phyloP scores from a whole-genome alignment of 2,797 vertebrate genomes.

The Pteropus rufus region DNA sequence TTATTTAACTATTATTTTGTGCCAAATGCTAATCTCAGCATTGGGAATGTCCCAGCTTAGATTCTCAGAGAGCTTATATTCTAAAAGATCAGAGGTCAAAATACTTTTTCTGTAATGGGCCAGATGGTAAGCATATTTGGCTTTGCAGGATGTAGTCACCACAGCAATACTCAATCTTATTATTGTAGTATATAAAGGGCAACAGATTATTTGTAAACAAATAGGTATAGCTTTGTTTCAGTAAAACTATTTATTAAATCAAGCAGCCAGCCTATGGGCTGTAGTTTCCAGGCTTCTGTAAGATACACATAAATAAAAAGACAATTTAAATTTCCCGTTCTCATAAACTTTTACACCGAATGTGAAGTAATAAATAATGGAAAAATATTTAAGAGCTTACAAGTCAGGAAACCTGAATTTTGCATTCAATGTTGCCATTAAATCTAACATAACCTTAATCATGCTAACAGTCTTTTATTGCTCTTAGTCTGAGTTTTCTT shows the following conservation, averaged over 20 bases:
- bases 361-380: not conserved
- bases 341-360: not conserved
- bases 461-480: not conserved
- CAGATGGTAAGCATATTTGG: not conserved
- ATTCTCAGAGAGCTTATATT: not conserved
- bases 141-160: not conserved
- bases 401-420: not conserved
- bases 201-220: not conserved
- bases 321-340: not conserved
- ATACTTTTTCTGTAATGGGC: not conserved
- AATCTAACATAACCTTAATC: not conserved
- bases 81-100: not conserved
- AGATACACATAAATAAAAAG: not conserved
- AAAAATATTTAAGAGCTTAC: not conserved
- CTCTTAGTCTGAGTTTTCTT: not conserved
- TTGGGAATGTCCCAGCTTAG: not conserved
- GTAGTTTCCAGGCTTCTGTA: not conserved
- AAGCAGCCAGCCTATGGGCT: not conserved
- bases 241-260: not conserved
- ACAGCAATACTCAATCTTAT: not conserved
- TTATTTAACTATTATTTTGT: constrained; percentile 7
- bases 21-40: not conserved
- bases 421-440: not conserved
- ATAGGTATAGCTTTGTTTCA: not conserved
- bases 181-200: not conserved